Base-by-base conservation (phyloP, 2,888 invertebrate genomes). In the Fissipunctia ypsillon region DNA sequence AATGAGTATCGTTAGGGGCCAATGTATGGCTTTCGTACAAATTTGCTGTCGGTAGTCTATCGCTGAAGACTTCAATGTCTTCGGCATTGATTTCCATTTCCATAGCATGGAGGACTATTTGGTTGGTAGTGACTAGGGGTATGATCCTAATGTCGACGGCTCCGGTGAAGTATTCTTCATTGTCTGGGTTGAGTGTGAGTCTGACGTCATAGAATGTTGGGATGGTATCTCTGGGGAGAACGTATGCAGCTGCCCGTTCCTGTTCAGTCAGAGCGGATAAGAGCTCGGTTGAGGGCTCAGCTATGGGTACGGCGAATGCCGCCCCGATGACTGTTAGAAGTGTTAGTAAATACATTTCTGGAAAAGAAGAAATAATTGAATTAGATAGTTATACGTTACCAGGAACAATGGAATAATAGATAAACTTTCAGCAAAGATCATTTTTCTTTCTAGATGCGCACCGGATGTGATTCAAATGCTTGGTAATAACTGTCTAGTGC, bases 131-230 rank as follows among this genome's bases (percentile, higher is more conserved):
- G 0, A 79, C 60, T 0, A 84, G 50, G 0, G 96, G 92, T 0
- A 90, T 41, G 1, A 97, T 84, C 41, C 93, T 89, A 10, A 97
- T 96, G 6, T 89, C 87, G 3, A 96, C 96, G 12, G 90, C 88
- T 1, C 97, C 97, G 1, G 82, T 87, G 87, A 97, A 97, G 54
- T 79, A 92, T 41, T 92, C 92, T 0, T 89, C 89, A 7, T 93
- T 90, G 35, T 90, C 89, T 0, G 97, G 95, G 65, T 96, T 88
- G 0, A 97, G 93, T 66, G 88, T 93, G 0, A 97, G 90, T 22
- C 89, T 89, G 22, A 97, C 93, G 28, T 93, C 93, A 86, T 97
- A 97, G 80, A 94, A 94, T 0, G 90, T 91, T 0, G 97, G 97
- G n/a, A 86, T 87, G 0, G 97, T 93, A 48, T 93, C 94, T 0